Evolutionary conservation across 2,113 vertebrate genomes (phyloP), one percentile per base, ranked within the genome.

Genomic region (Scartelaos histophorus): DNA sequence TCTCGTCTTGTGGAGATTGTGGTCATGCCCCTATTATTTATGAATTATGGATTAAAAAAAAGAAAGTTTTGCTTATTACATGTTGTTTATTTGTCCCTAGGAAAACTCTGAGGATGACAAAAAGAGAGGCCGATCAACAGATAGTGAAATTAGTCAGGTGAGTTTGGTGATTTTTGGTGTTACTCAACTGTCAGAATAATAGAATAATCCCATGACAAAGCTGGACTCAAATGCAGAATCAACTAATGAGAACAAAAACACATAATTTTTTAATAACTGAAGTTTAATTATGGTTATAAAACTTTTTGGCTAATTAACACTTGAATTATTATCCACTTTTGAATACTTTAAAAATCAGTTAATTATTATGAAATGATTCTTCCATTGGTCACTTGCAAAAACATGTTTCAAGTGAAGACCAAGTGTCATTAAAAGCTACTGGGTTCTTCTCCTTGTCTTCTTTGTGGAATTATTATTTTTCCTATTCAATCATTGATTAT

Each of bases 51-150:
- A 51, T 51, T 0, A 19, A 49, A 49, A 51, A 47, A 49, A 51
- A 19, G 4, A 51, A 43, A 10, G 38, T 6, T 10, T 43, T 38
- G 35, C 35, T 38, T 11, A 43, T 10, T 51, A 5, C 16, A 19
- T 19, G 15, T 19, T 66, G 15, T 51, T 29, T 71, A 13, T 49
- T 38, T n/a, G 3, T 61, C 67, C 35, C 16, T 66, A 95, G 93
- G 94, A 96, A 83, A 96, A 96, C 85, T 96, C 94, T 0, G 95
- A 96, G 79, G 95, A 96, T 2, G 95, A 96, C 72, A 96, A 96
- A 91, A 94, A 93, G 80, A 88, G 95, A 57, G 95, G 95, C 15
- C 93, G 95, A 25, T 96, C 95, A 0, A 96, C 95, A 0, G 95
- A 96, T 80, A 96, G 95, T 53, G 95, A 96, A 85, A 89, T 96